Conservation (phyloP, 2,113 vertebrate species). For the Trichechus manatus region DNA sequence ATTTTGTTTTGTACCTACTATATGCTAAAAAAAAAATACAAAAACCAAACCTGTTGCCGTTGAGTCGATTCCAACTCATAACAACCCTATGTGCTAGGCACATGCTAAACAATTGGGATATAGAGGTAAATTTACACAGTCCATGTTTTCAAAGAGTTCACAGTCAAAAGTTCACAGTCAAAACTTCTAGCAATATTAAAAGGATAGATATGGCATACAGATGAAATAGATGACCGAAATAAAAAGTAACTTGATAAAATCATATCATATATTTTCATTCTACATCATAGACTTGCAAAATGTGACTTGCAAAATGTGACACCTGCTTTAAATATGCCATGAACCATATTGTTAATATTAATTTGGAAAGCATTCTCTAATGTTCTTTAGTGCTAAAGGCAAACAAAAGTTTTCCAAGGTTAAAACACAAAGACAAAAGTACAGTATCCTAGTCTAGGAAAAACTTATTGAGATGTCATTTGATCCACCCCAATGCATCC, state of each 20-base stretch:
- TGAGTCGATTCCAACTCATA: no score
- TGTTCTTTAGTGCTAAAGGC: background rate
- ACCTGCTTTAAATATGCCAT: background rate
- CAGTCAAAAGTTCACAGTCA: background rate
- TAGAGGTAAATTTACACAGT: background rate
- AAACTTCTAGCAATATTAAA: background rate
- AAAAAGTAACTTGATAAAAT: background rate
- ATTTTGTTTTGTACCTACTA: background rate
- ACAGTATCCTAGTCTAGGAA: background rate
- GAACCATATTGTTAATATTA: conserved; percentile 10
- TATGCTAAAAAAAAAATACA: no score
- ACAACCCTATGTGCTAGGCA: background rate
- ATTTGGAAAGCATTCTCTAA: background rate
- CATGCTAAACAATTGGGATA: background rate
- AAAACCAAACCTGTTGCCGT: no score
- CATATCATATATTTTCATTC: background rate
- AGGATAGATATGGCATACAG: background rate
- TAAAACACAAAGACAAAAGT: background rate
- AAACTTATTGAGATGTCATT: background rate
- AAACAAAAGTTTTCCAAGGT: background rate
- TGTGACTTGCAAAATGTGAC: background rate
- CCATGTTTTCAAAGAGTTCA: background rate
- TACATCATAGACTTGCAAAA: conserved; percentile 8
- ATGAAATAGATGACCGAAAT: background rate
- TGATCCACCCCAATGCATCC: background rate